phyloP scores from a whole-genome alignment of 2,888 invertebrate genomes.

The Lepidochrysops patricia region DNA sequence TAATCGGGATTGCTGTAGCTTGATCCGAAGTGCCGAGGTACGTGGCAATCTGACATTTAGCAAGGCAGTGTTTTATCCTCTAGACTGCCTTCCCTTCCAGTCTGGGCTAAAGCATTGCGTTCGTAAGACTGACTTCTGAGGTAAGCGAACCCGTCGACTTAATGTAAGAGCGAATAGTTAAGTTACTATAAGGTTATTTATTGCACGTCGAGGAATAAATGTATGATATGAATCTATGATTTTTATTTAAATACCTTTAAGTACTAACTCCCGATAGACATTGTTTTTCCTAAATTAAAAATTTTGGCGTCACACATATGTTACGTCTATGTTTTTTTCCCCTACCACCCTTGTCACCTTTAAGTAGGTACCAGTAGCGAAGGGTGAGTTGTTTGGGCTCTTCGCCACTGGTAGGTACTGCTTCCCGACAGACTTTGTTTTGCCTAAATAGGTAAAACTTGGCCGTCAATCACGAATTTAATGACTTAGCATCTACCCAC shows the following conservation, averaged over 20 bases:
- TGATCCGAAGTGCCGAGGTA: slow-evolving; percentile 22
- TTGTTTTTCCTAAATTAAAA: too few relatives aligned
- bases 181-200: slow-evolving; percentile 64
- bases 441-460: too few relatives aligned
- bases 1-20: slow-evolving; percentile 15
- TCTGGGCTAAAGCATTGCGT: slow-evolving; percentile 45
- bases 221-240: slow-evolving; percentile 13
- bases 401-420: too few relatives aligned
- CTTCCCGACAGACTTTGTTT: too few relatives aligned
- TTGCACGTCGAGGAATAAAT: slow-evolving; percentile 43
- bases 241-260: slow-evolving; percentile 1
- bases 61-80: slow-evolving; percentile 55
- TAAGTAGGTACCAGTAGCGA: too few relatives aligned
- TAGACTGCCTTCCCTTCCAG: slow-evolving; percentile 35
- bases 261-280: too few relatives aligned
- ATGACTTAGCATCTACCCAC: too few relatives aligned
- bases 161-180: slow-evolving; percentile 44
- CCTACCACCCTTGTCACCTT: too few relatives aligned
- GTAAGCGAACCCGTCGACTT: slow-evolving; percentile 69
- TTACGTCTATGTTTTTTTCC: too few relatives aligned
- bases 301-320: too few relatives aligned
- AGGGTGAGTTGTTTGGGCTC: too few relatives aligned
- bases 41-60: slow-evolving; percentile 72
- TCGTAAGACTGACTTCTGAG: slow-evolving; percentile 55
- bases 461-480: too few relatives aligned